Evolutionary conservation across 92 coral and sea anemone genomes (phyloP), one percentile per base, ranked within the genome.

Genomic region (Actinostola sp.): DNA sequence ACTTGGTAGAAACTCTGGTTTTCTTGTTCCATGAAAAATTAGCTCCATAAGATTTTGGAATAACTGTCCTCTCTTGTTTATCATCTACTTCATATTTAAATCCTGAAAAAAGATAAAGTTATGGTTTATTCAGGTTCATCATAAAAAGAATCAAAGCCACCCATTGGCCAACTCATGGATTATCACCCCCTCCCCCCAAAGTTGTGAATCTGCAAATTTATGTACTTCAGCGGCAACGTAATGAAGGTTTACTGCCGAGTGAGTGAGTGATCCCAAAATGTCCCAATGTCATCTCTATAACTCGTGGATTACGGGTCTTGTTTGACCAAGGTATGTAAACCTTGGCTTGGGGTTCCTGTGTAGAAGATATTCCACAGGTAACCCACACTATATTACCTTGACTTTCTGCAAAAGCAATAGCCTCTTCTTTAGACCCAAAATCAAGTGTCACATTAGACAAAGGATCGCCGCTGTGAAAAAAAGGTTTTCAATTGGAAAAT

Each of bases 1-100:
- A 95, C 82, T 95, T 95, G 34, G 99, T 95, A 5, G 99, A 95
- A 1, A 95, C 99, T 86, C 99, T 85, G 15, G 99, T 95, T 66
- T 88, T 89, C 88, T 95, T 95, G 72, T 77, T 86, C 99, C 97
- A 95, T 0, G 99, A 83, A 74, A 91, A 95, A 89, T 95, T 95
- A 19, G 97, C 99, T 52, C 97, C 99, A 83, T 95, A 95, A 0
- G 99, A 95, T 66, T 95, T 95, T 26, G 75, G 76, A 48, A 31
- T 68, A 42, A 71, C 75, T 23, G 48, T 71, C 27, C 67, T 85
- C 57, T 68, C 95, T 13, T 81, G 90, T 46, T 75, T 87, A 17
- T 88, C 97, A 29, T 94, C 98, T n/a, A 94, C 67, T 77, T 94
- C 98, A 78, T 91, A 94, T 58, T 94, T 88, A 91, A 97, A 94